Base-by-base conservation (phyloP, 1,140 invertebrate genomes). In the Heterodera schachtii region DNA sequence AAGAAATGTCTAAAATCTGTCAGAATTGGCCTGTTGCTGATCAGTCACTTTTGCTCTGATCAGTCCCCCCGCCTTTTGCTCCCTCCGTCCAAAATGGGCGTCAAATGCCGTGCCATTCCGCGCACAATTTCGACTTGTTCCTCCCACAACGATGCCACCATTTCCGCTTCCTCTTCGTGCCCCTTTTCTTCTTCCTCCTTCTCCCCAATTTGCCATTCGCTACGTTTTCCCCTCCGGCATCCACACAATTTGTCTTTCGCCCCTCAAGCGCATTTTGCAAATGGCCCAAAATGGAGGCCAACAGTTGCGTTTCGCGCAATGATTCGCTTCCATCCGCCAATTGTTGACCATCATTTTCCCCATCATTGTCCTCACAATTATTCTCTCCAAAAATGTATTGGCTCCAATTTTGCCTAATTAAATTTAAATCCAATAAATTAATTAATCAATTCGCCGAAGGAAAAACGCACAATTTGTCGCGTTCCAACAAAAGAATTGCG, bases 401-500 rank as follows among this genome's bases (percentile, higher is more conserved):
- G 66, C 76, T 78, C 76, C 76, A 81, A 49, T 78, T 81, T 74
- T 43, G 3, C 13, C 73, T 77, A 9, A 69, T 16, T 11, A 19
- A 73, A 16, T 21, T 67, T n/a, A 64, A 67, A 73, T 41, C 2
- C 44, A 75, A 41, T 66, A 76, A 84, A 19, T 16, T 31, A n/a
- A n/a, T n/a, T n/a, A n/a, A n/a, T n/a, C n/a, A n/a, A n/a, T n/a
- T n/a, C n/a, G n/a, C n/a, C n/a, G n/a, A n/a, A n/a, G n/a, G n/a
- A n/a, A n/a, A n/a, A n/a, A n/a, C n/a, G n/a, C n/a, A 86, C 82
- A 83, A 64, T 75, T 85, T 49, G 46, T 81, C 47, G 46, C 74
- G 60, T n/a, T 77, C 60, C 82, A 89, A 81, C 3, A 86, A 75
- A 13, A 88, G 73, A 71, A 88, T 79, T 44, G 78, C 49, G 31